These are phyloP conservation scores for Cryptoprocta ferox DNA, from an alignment of 2,797 vertebrate genomes.

Conservation along the genomic window DNA sequence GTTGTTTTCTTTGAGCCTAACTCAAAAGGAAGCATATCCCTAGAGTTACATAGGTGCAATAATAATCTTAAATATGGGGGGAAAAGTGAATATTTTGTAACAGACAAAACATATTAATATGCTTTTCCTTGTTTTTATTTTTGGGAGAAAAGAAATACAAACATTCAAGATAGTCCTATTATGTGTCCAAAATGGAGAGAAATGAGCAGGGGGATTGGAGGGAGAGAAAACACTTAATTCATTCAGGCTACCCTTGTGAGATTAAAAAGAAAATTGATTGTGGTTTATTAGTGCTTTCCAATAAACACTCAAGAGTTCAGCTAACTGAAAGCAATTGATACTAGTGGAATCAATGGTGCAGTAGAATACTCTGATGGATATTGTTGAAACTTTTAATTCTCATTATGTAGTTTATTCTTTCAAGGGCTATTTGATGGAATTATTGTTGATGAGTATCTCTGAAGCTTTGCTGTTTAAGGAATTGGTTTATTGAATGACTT, in stretches of 20 bases:
- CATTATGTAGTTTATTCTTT: conserved; percentile 66
- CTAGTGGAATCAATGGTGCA: conserved; percentile 55
- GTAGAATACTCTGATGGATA: conserved; percentile 58
- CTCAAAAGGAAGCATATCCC: not conserved
- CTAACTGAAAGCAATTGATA: conserved; percentile 63
- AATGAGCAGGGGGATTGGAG: not conserved
- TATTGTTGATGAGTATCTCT: conserved; percentile 37
- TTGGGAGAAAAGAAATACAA: not conserved
- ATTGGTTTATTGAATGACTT: conserved; percentile 42
- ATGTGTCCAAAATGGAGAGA: not conserved
- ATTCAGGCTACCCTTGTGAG: conserved; percentile 38
- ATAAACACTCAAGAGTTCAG: conserved; percentile 65
- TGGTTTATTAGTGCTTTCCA: conserved; percentile 64
- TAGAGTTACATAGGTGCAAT: not conserved
- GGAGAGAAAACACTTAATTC: conserved; percentile 23
- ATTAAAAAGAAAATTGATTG: conserved; percentile 69
- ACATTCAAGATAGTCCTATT: not conserved
- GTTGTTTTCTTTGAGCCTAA: not conserved
- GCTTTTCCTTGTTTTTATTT: not conserved
- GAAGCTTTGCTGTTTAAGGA: conserved; percentile 51
- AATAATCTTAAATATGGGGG: not conserved
- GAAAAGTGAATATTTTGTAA: not conserved
- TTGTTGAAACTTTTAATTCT: conserved; percentile 73
- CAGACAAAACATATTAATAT: not conserved
- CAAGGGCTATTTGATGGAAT: conserved; percentile 63